Evolutionary conservation across 2,797 vertebrate genomes (phyloP).

Genomic region (Alauda arvensis): DNA sequence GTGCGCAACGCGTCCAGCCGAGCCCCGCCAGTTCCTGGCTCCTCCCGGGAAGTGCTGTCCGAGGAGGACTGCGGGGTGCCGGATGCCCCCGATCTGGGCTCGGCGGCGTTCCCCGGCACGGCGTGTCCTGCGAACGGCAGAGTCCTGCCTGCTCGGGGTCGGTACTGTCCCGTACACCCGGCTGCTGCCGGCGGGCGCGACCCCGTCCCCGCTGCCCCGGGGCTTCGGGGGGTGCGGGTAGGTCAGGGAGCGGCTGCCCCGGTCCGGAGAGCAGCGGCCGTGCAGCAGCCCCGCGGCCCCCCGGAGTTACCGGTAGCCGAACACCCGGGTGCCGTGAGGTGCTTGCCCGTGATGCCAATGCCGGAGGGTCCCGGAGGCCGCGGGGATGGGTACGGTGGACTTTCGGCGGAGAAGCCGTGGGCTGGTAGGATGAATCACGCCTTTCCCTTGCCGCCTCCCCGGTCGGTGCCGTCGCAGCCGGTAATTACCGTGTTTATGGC

Average conservation of each 20-base stretch:
- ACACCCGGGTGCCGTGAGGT: not conserved
- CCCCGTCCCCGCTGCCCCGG: not conserved
- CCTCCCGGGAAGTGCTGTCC: not conserved
- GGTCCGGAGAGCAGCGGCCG: not conserved
- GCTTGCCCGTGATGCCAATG: not conserved
- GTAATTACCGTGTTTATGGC: constrained; percentile 55
- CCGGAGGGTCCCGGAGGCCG: not conserved
- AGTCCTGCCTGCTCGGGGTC: not conserved
- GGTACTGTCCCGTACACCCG: not conserved
- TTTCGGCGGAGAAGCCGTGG: not conserved
- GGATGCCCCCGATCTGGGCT: not conserved
- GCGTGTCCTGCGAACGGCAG: not conserved
- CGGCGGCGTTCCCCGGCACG: not conserved
- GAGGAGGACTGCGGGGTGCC: no score
- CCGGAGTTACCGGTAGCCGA: not conserved
- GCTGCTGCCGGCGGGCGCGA: not conserved
- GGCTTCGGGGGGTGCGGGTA: no score
- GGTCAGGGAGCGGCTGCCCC: not conserved
- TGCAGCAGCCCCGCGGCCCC: not conserved
- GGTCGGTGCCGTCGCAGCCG: constrained; percentile 10
- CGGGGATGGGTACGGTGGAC: not conserved
- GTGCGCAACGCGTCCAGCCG: no score
- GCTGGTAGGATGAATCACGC: constrained; percentile 38
- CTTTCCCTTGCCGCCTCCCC: not conserved
- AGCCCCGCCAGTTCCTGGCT: not conserved